Conservation (phyloP, 2,888 invertebrate genomes). For the Gari tellinella region DNA sequence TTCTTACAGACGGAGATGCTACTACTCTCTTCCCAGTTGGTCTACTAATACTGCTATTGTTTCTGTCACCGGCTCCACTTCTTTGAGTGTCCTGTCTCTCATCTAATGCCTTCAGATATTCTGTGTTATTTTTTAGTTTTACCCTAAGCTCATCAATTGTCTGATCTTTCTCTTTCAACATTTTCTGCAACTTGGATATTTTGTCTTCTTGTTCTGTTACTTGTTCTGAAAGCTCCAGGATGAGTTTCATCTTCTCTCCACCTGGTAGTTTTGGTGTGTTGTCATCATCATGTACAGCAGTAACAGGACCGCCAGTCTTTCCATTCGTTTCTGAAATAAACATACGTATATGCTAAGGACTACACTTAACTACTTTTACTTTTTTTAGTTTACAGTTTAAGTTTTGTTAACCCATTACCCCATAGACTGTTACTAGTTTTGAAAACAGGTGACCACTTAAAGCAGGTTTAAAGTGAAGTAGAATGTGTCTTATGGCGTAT, state of each 20-base stretch:
- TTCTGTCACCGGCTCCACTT: conserved; percentile 10
- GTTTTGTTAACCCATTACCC: too few species aligned
- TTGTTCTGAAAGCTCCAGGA: conserved; percentile 76
- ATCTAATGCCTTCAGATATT: conserved; percentile 46
- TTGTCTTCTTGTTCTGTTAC: conserved; percentile 73
- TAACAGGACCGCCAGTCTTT: too few species aligned
- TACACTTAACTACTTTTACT: too few species aligned
- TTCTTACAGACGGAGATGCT: too few species aligned
- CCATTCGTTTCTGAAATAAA: too few species aligned
- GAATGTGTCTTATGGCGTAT: too few species aligned
- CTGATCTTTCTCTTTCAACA: conserved; percentile 64
- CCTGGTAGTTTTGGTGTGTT: conserved; percentile 41
- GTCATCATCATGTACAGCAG: neutral
- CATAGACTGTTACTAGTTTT: too few species aligned
- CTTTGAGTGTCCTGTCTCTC: conserved; percentile 16
- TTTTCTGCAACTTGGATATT: conserved; percentile 66
- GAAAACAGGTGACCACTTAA: too few species aligned
- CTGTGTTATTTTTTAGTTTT: conserved; percentile 46
- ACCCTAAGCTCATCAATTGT: conserved; percentile 59
- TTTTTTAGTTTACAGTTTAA: too few species aligned
- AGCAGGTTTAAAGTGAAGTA: too few species aligned
- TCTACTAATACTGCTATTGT: conserved; percentile 4
- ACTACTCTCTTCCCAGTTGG: too few species aligned
- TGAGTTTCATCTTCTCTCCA: conserved; percentile 68
- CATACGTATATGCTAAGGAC: too few species aligned